Percentiles rank a stretch among this genome's conserved stretches.
Conservation (phyloP, 2,888 invertebrate species). For the Caradrina kadenii region DNA sequence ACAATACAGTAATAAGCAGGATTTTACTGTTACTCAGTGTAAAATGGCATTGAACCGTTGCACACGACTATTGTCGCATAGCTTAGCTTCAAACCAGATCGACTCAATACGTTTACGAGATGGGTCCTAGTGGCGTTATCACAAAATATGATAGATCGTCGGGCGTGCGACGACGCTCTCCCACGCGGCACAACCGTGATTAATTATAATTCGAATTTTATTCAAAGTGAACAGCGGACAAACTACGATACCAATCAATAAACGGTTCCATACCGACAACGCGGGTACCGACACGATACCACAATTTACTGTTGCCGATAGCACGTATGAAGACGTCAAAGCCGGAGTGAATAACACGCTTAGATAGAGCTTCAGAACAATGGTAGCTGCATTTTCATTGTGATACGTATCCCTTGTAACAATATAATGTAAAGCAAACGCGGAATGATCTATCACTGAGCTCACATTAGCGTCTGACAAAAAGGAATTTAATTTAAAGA, state of each 20-base stretch:
- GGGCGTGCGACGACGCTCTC: slow-evolving; percentile 86
- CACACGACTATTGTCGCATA: slow-evolving; percentile 78
- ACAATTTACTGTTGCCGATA: slow-evolving; percentile 89
- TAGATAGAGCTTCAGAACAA: slow-evolving; percentile 83
- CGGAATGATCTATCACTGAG: slow-evolving; percentile 68
- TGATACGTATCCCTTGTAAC: slow-evolving; percentile 77
- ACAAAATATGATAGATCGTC: slow-evolving; percentile 90
- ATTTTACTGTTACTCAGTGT: slow-evolving; percentile 60
- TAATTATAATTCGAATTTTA: slow-evolving; percentile 91
- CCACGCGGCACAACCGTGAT: slow-evolving; percentile 88
- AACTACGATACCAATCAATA: slow-evolving; percentile 90
- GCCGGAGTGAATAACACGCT: slow-evolving; percentile 79
- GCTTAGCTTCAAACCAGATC: slow-evolving; percentile 81
- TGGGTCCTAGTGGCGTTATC: slow-evolving; percentile 89
- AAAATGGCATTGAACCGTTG: slow-evolving; percentile 77
- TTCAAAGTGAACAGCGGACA: slow-evolving; percentile 90
- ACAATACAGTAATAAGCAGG: slow-evolving; percentile 60
- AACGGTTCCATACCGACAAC: slow-evolving; percentile 90
- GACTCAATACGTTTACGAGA: slow-evolving; percentile 85
- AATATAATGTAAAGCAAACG: slow-evolving; percentile 69
- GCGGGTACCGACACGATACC: slow-evolving; percentile 88
- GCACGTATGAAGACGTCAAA: slow-evolving; percentile 88
- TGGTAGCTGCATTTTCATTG: slow-evolving; percentile 82
- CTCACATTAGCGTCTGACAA: slow-evolving; percentile 40
- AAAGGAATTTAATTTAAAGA: slow-evolving; percentile 30